Evolutionary conservation across 1,140 invertebrate species (phyloP), one percentile per base, ranked within the genome.

Genomic region (Dreissena polymorpha): DNA sequence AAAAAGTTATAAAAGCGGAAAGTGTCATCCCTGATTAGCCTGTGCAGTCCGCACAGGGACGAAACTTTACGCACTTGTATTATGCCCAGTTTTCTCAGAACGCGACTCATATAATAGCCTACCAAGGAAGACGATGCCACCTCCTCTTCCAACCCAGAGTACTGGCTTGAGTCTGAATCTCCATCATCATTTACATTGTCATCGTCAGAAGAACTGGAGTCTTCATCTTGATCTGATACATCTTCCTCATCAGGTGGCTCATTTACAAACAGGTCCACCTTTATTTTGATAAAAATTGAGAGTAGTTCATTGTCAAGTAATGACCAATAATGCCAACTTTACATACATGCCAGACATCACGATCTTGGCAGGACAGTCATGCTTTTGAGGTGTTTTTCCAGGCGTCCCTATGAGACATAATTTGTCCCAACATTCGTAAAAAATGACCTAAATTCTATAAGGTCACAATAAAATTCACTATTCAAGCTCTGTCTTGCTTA

Each of bases 101-200:
- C n/a, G n/a, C n/a, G n/a, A 12, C 64, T 10, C 12, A 16, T 14
- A 16, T 12, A 10, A 10, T 67, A 10, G 12, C 23, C 25, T 53
- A 60, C 50, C 27, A 74, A 23, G 65, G 55, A 50, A 13, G 71
- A 71, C 29, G 55, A 50, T 10, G 71, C 80, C 51, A 72, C 79
- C 67, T 83, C 80, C 74, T 92, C 91, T 65, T 91, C 91, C 53
- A 93, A 60, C 18, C 88, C 92, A 13, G 92, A 93, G 84, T 92
- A 93, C 0, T 88, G 89, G 87, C 92, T 93, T 0, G 91, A 91
- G 74, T 92, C 91, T 14, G 90, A 90, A 60, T 92, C 91, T 14
- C 87, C 89, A 39, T 79, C 67, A 68, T 88, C 87, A 60, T 49
- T 64, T 55, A 57, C 65, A 1, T 53, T 53, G 21, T 85, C 79